Evolutionary conservation across 2,888 invertebrate species (phyloP), one percentile per base, ranked within the genome.

Genomic region (Mycalesis mineus): DNA sequence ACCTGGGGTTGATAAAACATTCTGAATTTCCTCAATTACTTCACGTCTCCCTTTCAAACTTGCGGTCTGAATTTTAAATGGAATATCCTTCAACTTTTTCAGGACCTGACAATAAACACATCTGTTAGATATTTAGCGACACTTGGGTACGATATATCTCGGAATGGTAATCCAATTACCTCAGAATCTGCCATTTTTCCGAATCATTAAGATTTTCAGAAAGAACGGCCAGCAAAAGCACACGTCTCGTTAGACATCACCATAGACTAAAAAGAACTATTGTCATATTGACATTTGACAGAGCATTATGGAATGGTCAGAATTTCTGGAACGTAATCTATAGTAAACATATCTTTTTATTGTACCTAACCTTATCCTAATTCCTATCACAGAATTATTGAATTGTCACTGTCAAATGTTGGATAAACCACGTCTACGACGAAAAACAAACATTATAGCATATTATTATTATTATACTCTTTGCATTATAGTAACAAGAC

Each of bases 1-100:
- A 96, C 96, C 95, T 85, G 94, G 92, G 78, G 94, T 92, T 73
- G 92, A 90, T 77, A 96, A 89, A 78, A 95, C 92, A 80, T 91
- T 88, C 73, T 91, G 91, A 78, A 95, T 93, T 88, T 93, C 92
- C 70, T 92, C 82, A 64, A 94, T 87, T 72, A 94, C 91, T 77
- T 91, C 88, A 75, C 92, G 92, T 74, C 95, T 91, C 74, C 93
- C 93, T 75, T 92, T 93, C 75, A 92, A 87, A 84, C 94, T 94
- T 66, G 94, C 91, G 72, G 93, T 93, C 80, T 95, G 94, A 72
- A 95, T 91, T 83, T 91, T 92, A 78, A 92, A 91, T 58, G 94
- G 93, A 73, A 95, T 89, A 89, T 95, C 94, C 82, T 94, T 94
- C 68, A 95, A 85, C 73, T 91, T 92, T 83, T 91, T 93, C 67